Percentiles rank a stretch among this genome's conserved stretches.
Conservation (phyloP, 2,888 invertebrate species). For the Heliconius cydno region DNA sequence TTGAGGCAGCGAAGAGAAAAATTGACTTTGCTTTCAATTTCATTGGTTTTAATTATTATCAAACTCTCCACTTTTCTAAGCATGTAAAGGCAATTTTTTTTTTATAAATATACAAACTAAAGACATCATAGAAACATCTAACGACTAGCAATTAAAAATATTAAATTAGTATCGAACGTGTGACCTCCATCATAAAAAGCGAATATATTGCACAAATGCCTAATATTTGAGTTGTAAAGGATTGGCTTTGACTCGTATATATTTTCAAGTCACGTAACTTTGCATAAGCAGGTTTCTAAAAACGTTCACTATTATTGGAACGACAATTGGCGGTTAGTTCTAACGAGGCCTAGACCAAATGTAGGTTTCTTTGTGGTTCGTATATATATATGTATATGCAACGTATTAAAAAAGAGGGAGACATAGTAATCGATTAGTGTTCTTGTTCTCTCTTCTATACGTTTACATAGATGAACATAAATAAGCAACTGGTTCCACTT, state of each 20-base stretch:
- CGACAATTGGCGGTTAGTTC: constrained; percentile 21
- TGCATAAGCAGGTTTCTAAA: constrained; percentile 39
- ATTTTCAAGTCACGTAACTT: constrained; percentile 33
- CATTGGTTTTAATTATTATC: too few relatives aligned
- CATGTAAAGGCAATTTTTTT: too few relatives aligned
- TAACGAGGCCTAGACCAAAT: neutral
- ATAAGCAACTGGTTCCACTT: too few relatives aligned
- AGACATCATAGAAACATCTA: too few relatives aligned
- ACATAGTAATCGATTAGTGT: neutral
- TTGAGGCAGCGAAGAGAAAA: too few relatives aligned
- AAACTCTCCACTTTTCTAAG: too few relatives aligned
- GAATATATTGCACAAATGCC: neutral
- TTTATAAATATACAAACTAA: too few relatives aligned
- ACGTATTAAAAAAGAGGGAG: neutral
- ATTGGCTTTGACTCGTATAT: constrained; percentile 19
- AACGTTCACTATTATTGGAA: constrained; percentile 25
- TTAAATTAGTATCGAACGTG: neutral
- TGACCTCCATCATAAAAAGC: neutral
- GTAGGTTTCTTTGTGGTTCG: neutral
- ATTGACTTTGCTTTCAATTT: too few relatives aligned
- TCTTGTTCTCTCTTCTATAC: neutral
- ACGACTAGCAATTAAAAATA: too few relatives aligned
- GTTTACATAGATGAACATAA: too few relatives aligned
- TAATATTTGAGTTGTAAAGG: neutral
- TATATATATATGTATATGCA: neutral